Base-by-base conservation (phyloP, 2,797 vertebrate genomes). In the Chrysocyon brachyurus region DNA sequence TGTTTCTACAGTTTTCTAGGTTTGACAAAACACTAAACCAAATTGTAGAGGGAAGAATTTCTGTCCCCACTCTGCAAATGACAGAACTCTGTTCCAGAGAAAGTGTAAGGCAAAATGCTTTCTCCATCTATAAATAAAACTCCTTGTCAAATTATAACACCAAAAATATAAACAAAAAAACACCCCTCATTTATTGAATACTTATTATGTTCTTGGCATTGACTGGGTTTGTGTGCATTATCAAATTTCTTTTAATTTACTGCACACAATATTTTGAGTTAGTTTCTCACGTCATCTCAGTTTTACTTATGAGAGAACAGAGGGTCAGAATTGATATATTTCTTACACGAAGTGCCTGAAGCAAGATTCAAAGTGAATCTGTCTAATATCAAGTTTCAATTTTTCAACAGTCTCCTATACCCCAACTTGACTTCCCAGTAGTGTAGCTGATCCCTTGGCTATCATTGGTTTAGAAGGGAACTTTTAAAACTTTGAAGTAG, bases 61-160 rank as follows among this genome's bases (percentile, higher is more conserved):
- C 56, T 82, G 26, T 90, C 72, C 94, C 87, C 5, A 70, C 49
- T 66, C 92, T 96, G 24, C 24, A 88, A 73, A 70, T 94, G 56
- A 82, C 21, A 33, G 8, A 93, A 36, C 2, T 61, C 10, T 40
- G 5, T 72, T 93, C 90, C 52, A 77, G 33, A 78, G n/a, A 83
- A 7, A 72, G 28, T 61, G 56, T 59, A 46, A 94, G 3, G n/a
- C 54, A 46, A 92, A 63, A 70, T 73, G n/a, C 12, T 15, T 73
- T 61, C 14, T n/a, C 12, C 19, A 64, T 2, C 6, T 90, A 83
- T 81, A 72, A 54, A 22, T 77, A 70, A 75, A 82, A 68, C 52
- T 83, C 14, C 52, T n/a, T 72, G 21, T 63, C 68, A 72, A 70
- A 75, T 59, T 52, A 31, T 40, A 81, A 59, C 46, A 86, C 68